Evolutionary conservation across 2,797 vertebrate species (phyloP).

Genomic region (Platyrinchus mystaceus): DNA sequence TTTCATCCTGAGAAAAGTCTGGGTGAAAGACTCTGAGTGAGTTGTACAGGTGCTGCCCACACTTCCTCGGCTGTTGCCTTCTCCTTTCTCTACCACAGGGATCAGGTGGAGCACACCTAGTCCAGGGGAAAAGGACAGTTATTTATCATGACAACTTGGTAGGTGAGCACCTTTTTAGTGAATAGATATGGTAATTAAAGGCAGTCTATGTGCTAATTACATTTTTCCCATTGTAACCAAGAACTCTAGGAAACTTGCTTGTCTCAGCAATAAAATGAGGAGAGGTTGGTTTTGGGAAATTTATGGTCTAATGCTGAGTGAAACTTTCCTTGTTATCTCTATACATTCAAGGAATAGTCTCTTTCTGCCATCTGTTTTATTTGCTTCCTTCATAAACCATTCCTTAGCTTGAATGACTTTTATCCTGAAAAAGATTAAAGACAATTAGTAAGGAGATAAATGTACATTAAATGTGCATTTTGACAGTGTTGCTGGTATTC

Average conservation of each 20-base stretch:
- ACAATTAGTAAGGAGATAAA: not conserved
- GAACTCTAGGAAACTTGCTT: not conserved
- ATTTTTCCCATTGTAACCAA: not conserved
- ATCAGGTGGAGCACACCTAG: not conserved
- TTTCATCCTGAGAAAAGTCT: not conserved
- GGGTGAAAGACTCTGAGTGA: not conserved
- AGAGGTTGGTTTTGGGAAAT: not conserved
- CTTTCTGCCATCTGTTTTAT: not conserved
- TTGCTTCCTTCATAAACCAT: not conserved
- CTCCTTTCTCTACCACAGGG: not conserved
- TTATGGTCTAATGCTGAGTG: not conserved
- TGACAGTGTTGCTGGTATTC: not conserved
- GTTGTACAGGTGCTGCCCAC: not conserved
- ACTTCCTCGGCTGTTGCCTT: not conserved
- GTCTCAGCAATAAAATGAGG: not conserved
- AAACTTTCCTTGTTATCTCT: not conserved
- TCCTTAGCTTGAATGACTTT: not conserved
- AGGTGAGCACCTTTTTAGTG: not conserved
- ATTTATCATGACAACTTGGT: not conserved
- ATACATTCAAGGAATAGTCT: not conserved
- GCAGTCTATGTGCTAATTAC: not conserved
- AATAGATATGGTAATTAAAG: not conserved
- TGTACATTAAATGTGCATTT: not conserved
- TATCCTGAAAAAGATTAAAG: not conserved
- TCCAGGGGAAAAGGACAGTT: not conserved